Percentiles rank a stretch among this genome's conserved stretches.
These are phyloP conservation scores for Catonia carolina DNA, from an alignment of 2,888 invertebrate species.

Conservation along the genomic window DNA sequence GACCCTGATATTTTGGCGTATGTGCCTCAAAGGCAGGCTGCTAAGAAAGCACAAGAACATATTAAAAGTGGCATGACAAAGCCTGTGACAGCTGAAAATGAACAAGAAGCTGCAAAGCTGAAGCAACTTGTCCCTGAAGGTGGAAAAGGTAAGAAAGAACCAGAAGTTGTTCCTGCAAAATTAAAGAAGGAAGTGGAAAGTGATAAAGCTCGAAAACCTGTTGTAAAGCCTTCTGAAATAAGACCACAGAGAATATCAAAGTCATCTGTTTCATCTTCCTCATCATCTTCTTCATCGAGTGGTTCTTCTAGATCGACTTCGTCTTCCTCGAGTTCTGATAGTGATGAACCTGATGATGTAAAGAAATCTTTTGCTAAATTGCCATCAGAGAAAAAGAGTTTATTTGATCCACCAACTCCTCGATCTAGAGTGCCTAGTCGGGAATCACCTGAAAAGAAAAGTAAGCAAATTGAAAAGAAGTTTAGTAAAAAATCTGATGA, in stretches of 20 bases:
- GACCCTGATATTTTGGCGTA: constrained; percentile 53
- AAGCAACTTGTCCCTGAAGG: constrained; percentile 23
- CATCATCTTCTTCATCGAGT: constrained; percentile 47
- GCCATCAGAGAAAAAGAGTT: constrained; percentile 30
- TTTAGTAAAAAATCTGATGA: constrained; percentile 48
- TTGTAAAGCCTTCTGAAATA: constrained; percentile 35
- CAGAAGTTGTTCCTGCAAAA: constrained; percentile 29
- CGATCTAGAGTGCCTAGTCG: constrained; percentile 17
- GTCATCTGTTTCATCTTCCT: constrained; percentile 44
- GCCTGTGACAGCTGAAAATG: constrained; percentile 36
- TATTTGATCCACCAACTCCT: constrained; percentile 29
- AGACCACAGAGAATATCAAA: constrained; percentile 31
- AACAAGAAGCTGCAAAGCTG: constrained; percentile 22
- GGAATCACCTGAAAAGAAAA: constrained; percentile 47
- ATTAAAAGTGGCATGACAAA: constrained; percentile 69
- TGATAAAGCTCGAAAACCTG: constrained; percentile 38
- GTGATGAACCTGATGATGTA: constrained; percentile 31
- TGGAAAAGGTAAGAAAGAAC: constrained; percentile 33
- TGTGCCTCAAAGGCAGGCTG: constrained; percentile 84
- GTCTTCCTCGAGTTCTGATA: constrained; percentile 44
- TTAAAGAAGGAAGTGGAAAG: constrained; percentile 41
- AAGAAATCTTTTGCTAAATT: constrained; percentile 15
- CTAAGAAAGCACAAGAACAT: constrained; percentile 85
- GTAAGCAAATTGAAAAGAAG: constrained; percentile 44
- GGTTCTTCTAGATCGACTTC: constrained; percentile 48